Evolutionary conservation across 2,888 invertebrate genomes (phyloP).

Genomic region (Conistra vaccinii): DNA sequence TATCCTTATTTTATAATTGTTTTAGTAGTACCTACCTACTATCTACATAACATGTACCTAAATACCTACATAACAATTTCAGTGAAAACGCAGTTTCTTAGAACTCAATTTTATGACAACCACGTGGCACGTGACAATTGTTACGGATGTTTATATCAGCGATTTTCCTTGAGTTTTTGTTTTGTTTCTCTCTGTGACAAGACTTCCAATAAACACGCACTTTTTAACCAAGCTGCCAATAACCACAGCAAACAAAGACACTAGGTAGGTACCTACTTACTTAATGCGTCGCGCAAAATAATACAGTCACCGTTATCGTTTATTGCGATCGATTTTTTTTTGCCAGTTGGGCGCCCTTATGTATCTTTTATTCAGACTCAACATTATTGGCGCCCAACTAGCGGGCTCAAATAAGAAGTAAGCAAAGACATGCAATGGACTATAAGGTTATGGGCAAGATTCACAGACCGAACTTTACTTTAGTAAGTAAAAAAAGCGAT

Average conservation of each 20-base stretch:
- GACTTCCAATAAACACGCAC: slow-evolving; percentile 32
- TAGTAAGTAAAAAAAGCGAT: background rate
- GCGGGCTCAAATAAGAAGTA: background rate
- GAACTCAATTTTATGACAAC: slow-evolving; percentile 27
- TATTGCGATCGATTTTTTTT: background rate
- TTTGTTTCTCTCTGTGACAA: slow-evolving; percentile 25
- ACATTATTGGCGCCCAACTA: background rate
- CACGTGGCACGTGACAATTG: slow-evolving; percentile 30
- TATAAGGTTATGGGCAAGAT: background rate
- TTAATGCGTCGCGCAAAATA: slow-evolving; percentile 10
- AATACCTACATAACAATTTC: background rate
- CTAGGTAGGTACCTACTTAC: background rate
- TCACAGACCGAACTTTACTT: background rate
- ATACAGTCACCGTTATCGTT: background rate
- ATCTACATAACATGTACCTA: background rate
- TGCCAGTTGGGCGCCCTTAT: slow-evolving; percentile 23
- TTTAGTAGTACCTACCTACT: background rate
- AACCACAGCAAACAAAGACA: background rate
- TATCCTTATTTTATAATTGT: background rate
- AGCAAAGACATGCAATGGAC: background rate
- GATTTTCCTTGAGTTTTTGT: slow-evolving; percentile 24
- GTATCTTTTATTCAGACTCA: background rate
- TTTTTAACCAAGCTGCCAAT: slow-evolving; percentile 15
- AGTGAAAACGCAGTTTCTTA: slow-evolving; percentile 37
- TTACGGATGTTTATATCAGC: slow-evolving; percentile 17